Percentiles rank a stretch among this genome's conserved stretches.
Evolutionary conservation across 2,888 invertebrate genomes (phyloP).

Genomic region (Frankliniella fusca): DNA sequence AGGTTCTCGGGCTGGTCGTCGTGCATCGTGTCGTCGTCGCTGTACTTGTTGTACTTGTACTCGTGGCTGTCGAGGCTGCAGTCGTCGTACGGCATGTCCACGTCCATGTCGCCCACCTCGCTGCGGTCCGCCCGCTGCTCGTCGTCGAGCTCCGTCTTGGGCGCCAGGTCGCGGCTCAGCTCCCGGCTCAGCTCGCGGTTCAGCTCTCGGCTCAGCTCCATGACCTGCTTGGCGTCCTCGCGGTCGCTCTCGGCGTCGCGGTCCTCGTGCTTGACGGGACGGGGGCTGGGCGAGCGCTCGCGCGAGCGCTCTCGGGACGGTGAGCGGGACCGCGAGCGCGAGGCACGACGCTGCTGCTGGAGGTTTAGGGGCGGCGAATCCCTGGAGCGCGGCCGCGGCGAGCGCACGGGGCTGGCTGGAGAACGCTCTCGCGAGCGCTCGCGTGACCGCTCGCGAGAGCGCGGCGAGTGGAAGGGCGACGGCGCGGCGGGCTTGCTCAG

Average conservation of each 20-base stretch:
- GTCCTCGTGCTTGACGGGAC: constrained; percentile 31
- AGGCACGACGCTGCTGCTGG: constrained; percentile 39
- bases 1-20: constrained; percentile 76
- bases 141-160: constrained; percentile 62
- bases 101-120: constrained; percentile 56
- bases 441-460: constrained; percentile 30
- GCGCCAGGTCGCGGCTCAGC: constrained; percentile 54
- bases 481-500: constrained; percentile 60
- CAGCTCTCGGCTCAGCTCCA: constrained; percentile 25
- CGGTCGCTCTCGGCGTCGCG: constrained; percentile 37
- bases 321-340: not conserved
- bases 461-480: constrained; percentile 43
- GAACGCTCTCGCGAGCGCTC: constrained; percentile 30
- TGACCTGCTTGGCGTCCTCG: constrained; percentile 34
- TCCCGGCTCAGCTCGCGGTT: constrained; percentile 46
- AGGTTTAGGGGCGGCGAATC: constrained; percentile 39
- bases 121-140: constrained; percentile 49
- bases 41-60: constrained; percentile 53
- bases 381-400: constrained; percentile 35
- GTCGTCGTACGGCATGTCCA: constrained; percentile 67
- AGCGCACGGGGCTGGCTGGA: constrained; percentile 47
- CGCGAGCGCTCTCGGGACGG: constrained; percentile 42
- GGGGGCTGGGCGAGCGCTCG: constrained; percentile 38
- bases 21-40: constrained; percentile 61
- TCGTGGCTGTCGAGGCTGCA: constrained; percentile 66